These are phyloP conservation scores for Triops cancriformis DNA, from an alignment of 1,140 invertebrate genomes.

Conservation along the genomic window DNA sequence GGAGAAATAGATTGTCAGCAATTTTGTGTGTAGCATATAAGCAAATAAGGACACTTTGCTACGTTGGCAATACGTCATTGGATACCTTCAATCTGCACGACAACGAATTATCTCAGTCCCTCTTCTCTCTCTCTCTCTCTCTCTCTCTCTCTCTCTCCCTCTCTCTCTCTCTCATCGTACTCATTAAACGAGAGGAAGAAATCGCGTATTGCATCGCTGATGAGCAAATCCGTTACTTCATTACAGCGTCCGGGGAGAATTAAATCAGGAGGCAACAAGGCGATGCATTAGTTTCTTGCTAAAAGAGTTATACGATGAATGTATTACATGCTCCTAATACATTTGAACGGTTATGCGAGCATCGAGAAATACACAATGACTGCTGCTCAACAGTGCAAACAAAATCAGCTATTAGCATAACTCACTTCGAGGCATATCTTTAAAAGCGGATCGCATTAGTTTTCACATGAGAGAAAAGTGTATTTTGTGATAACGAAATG, in stretches of 20 bases:
- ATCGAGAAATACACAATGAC: no score
- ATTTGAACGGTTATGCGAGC: neutral
- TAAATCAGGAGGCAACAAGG: neutral
- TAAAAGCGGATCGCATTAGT: no score
- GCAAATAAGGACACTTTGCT: constrained; percentile 3
- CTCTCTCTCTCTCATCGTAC: no score
- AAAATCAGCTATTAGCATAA: no score
- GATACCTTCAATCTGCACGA: neutral
- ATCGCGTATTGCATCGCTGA: neutral
- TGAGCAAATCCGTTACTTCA: neutral
- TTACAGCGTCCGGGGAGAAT: neutral
- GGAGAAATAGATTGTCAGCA: neutral
- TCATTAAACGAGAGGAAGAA: neutral
- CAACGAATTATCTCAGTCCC: neutral
- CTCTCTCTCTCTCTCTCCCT: neutral
- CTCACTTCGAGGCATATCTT: no score
- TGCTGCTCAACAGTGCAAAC: no score
- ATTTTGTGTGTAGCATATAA: neutral
- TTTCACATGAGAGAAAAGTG: no score
- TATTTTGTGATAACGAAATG: no score
- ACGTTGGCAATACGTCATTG: neutral
- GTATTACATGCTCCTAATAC: neutral
- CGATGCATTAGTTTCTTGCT: neutral
- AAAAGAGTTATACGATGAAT: neutral
- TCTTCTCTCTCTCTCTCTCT: no score